phyloP scores from a whole-genome alignment of 2,888 invertebrate species.

The Pomacea canaliculata region DNA sequence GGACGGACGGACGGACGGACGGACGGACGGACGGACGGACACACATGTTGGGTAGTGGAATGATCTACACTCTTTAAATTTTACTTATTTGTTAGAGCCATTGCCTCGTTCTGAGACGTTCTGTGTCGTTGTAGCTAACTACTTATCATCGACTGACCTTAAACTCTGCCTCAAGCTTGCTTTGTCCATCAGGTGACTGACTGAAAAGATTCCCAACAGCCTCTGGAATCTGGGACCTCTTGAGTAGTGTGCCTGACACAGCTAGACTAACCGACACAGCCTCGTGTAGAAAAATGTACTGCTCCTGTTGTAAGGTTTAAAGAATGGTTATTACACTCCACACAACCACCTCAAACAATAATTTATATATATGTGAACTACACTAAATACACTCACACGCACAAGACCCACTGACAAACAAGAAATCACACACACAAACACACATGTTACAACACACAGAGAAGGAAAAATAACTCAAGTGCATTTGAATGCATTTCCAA shows the following conservation, averaged over 20 bases:
- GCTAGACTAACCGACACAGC: slow-evolving; percentile 19
- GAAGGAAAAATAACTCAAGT: neutral
- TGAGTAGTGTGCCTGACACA: slow-evolving; percentile 18
- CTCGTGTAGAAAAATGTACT: slow-evolving; percentile 25
- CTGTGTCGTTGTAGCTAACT: no score
- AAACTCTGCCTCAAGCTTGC: slow-evolving; percentile 18
- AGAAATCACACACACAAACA: neutral
- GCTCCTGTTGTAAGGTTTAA: slow-evolving; percentile 1
- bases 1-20: neutral
- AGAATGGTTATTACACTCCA: neutral
- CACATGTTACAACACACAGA: neutral
- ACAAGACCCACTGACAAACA: no score
- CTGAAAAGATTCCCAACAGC: slow-evolving; percentile 7
- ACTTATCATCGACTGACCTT: slow-evolving; percentile 1
- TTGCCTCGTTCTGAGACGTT: no score
- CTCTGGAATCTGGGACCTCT: slow-evolving; percentile 1
- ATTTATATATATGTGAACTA: no score
- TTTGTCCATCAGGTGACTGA: slow-evolving; percentile 1
- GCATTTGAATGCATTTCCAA: no score
- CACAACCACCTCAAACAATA: no score
- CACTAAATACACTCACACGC: neutral
- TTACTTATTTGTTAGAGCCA: no score
- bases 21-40: neutral
- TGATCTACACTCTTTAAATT: no score
- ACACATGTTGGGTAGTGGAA: neutral